These are phyloP conservation scores for Diplolepis rosae DNA, from an alignment of 2,888 invertebrate species.

Conservation along the genomic window DNA sequence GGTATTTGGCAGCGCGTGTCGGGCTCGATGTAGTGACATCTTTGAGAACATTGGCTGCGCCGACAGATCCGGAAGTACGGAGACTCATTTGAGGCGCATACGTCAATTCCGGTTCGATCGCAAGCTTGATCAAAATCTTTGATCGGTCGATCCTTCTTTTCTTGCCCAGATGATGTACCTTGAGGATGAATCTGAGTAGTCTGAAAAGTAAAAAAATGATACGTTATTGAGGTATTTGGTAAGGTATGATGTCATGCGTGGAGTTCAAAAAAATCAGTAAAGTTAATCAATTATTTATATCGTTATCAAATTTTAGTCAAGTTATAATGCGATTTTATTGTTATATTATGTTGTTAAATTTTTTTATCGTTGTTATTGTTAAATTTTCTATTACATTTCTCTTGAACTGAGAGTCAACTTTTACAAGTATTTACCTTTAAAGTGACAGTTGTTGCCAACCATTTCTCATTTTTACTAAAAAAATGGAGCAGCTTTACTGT, in stretches of 20 bases:
- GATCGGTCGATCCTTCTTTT: slow-evolving; percentile 11
- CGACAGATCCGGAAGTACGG: slow-evolving; percentile 16
- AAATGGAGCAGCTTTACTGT: too few relatives aligned
- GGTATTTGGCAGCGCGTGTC: not conserved
- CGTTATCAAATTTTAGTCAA: not conserved
- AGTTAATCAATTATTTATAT: not conserved
- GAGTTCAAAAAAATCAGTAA: not conserved
- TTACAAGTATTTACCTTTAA: too few relatives aligned
- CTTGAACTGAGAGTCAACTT: too few relatives aligned
- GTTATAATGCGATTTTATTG: not conserved
- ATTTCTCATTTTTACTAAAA: too few relatives aligned
- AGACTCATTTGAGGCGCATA: slow-evolving; percentile 36
- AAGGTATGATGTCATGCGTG: not conserved
- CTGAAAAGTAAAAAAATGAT: not conserved
- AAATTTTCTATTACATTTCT: too few relatives aligned
- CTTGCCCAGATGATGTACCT: not conserved
- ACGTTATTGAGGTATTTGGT: not conserved
- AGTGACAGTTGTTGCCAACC: too few relatives aligned
- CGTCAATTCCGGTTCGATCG: slow-evolving; percentile 32
- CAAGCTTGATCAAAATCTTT: slow-evolving; percentile 11
- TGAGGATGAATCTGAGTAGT: not conserved
- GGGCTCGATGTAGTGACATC: not conserved
- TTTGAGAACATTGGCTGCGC: slow-evolving; percentile 32
- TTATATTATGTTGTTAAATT: too few relatives aligned
- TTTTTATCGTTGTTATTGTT: too few relatives aligned